Evolutionary conservation across 2,113 vertebrate genomes (phyloP).

Genomic region (Siphamia tubifer): DNA sequence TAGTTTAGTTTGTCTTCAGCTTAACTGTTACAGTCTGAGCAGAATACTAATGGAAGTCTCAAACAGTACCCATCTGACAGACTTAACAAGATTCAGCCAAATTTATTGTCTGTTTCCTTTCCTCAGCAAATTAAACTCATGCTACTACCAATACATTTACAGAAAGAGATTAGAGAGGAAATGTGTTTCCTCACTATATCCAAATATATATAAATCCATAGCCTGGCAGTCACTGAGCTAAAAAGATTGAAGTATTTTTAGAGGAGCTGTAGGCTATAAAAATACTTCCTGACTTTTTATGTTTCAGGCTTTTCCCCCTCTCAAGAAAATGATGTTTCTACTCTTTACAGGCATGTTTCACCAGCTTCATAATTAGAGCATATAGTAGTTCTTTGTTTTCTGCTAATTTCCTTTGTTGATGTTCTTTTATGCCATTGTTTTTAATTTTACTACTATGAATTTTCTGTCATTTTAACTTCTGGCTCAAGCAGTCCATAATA

Average conservation of each 20-base stretch:
- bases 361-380: background rate
- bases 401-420: constrained; percentile 29
- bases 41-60: constrained; percentile 20
- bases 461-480: too few relatives aligned
- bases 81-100: background rate
- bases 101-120: too few relatives aligned
- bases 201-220: background rate
- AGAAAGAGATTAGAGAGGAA: background rate
- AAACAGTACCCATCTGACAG: background rate
- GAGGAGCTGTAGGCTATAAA: background rate
- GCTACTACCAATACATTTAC: too few relatives aligned
- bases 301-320: background rate
- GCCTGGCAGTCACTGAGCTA: background rate
- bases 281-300: background rate
- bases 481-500: background rate
- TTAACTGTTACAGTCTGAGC: background rate
- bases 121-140: too few relatives aligned
- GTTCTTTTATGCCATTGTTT: background rate
- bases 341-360: background rate
- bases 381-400: constrained; percentile 4
- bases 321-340: background rate
- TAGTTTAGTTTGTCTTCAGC: background rate
- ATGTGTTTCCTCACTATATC: background rate
- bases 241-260: constrained; percentile 12
- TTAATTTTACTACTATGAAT: constrained; percentile 4